These are phyloP conservation scores for Tanytarsus gracilentus DNA, from an alignment of 2,888 invertebrate genomes.

Conservation along the genomic window DNA sequence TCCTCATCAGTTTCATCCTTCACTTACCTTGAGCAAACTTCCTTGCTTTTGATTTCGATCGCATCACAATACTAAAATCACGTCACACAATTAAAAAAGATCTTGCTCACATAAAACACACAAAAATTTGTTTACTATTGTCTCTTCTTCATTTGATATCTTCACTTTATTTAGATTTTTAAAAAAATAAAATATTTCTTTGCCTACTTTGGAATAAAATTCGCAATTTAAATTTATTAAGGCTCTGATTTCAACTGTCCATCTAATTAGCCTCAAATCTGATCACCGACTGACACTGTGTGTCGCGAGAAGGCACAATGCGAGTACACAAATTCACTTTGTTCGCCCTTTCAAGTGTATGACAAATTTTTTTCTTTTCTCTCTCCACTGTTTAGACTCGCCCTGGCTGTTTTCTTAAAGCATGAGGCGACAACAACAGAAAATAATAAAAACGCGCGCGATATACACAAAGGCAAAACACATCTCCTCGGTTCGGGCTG, in stretches of 20 bases:
- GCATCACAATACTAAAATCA: conserved; percentile 36
- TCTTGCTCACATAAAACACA: too few species aligned
- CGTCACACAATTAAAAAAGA: too few species aligned
- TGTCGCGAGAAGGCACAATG: conserved; percentile 6
- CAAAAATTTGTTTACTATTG: neutral
- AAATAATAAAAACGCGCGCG: conserved; percentile 15
- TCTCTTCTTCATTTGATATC: neutral
- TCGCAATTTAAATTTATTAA: neutral
- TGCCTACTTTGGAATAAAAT: neutral
- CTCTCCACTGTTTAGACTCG: neutral
- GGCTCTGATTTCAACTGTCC: neutral
- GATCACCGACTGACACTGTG: conserved; percentile 29
- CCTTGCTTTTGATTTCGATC: conserved; percentile 43
- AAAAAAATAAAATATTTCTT: neutral
- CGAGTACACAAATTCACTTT: conserved; percentile 22
- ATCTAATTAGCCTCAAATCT: conserved; percentile 25
- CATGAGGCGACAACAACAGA: conserved; percentile 2
- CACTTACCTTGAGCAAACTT: conserved; percentile 40
- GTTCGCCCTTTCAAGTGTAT: conserved; percentile 25
- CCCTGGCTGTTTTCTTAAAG: conserved; percentile 11
- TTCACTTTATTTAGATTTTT: neutral
- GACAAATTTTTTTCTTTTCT: conserved; percentile 18
- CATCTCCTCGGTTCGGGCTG: conserved; percentile 7
- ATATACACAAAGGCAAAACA: conserved; percentile 13
- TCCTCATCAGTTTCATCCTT: neutral